phyloP scores from a whole-genome alignment of 2,797 vertebrate genomes.

The Platalea minor region DNA sequence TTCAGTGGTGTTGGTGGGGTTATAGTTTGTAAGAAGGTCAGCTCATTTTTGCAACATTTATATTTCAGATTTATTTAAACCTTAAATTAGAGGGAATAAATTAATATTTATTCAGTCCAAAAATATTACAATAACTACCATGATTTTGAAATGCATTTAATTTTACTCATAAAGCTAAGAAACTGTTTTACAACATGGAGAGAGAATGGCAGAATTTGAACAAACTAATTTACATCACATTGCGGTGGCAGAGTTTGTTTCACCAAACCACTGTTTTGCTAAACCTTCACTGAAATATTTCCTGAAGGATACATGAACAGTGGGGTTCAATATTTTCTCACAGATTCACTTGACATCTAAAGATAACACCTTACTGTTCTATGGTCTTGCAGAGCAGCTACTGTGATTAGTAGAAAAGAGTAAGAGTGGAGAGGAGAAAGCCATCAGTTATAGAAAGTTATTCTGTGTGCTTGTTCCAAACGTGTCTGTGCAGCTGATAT shows the following conservation, averaged over 20 bases:
- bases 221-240: not conserved
- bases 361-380: not conserved
- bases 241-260: not conserved
- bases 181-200: not conserved
- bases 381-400: not conserved
- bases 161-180: not conserved
- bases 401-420: not conserved
- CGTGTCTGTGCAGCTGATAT: not conserved
- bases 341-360: not conserved
- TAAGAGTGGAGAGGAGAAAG: not conserved
- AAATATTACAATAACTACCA: not conserved
- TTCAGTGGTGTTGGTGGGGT: not conserved
- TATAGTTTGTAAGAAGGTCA: not conserved
- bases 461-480: not conserved
- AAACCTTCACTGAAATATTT: not conserved
- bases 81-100: not conserved
- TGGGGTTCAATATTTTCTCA: not conserved
- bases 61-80: not conserved
- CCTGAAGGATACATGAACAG: not conserved
- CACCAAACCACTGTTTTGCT: not conserved
- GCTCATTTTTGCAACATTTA: not conserved
- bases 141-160: not conserved
- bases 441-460: not conserved
- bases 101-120: not conserved
- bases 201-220: not conserved